Evolutionary conservation across 1,140 invertebrate genomes (phyloP), one percentile per base, ranked within the genome.

Genomic region (Sitodiplosis mosellana): DNA sequence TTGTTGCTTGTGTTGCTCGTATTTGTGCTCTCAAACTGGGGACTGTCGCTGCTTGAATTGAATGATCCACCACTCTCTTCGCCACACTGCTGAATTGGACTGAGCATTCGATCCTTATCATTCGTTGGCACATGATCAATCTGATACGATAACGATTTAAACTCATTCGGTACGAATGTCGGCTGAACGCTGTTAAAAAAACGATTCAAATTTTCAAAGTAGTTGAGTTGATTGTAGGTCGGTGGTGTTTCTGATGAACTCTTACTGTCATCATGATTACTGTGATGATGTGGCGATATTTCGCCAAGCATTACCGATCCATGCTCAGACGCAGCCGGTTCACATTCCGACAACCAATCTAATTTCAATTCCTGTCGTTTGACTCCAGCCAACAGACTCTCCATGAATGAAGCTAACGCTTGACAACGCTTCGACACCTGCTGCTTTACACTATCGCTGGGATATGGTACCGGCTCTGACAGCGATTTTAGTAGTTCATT

Each of bases 211-310:
- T 83, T 90, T 59, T 89, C 83, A 57, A 84, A 83, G 59, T 87
- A 89, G 66, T 88, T 89, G 6, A 89, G 69, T 58, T 89, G 83
- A 59, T 80, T 85, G 65, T 88, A 89, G 55, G 81, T 87, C 5
- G 83, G 76, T 21, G 81, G 81, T 18, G 83, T 86, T 56, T 83
- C 83, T 1, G 78, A 80, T 17, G 82, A 86, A 4, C 80, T 81
- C 63, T 84, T 85, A 58, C 81, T 84, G 10, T 27, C 27, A 10
- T 27, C 27, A 59, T 84, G 81, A 59, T 72, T 77, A 59, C 79
- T 76, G 47, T 86, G 82, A 56, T 85, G 81, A 61, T 88, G 83
- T 3, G 85, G 85, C 10, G 84, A 88, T 51, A 89, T 87, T 58
- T 84, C 82, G 2, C 84, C 84, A 6, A 88, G 66, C 47, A 48